Conservation (phyloP, 2,888 invertebrate genomes). For the Nemotelus nigrinus region DNA sequence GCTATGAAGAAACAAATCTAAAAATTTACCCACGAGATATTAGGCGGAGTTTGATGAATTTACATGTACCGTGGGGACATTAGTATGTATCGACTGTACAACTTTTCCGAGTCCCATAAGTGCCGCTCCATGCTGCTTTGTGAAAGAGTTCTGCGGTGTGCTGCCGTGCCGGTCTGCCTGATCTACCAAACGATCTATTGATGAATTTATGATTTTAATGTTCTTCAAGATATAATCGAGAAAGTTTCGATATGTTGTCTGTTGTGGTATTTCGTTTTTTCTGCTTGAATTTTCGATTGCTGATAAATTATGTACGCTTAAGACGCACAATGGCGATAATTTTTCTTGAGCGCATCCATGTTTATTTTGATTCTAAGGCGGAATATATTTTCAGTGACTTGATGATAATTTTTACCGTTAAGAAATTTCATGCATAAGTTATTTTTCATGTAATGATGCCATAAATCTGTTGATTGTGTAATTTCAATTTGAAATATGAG, state of each 20-base stretch:
- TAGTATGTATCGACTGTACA: too few species aligned
- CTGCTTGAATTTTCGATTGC: neutral
- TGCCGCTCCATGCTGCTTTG: too few species aligned
- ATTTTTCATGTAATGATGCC: slow-evolving; percentile 19
- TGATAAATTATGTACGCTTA: slow-evolving; percentile 15
- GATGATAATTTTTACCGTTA: neutral
- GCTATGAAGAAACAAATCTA: too few species aligned
- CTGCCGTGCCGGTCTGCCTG: neutral
- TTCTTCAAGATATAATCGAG: neutral
- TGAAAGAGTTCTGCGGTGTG: too few species aligned
- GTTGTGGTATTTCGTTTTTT: neutral
- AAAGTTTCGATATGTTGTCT: too few species aligned
- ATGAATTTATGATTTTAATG: slow-evolving; percentile 39
- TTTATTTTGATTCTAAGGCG: slow-evolving; percentile 17
- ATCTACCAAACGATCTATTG: slow-evolving; percentile 24
- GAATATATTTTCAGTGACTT: slow-evolving; percentile 4
- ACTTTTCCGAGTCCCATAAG: too few species aligned
- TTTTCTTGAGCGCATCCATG: neutral
- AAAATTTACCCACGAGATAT: neutral
- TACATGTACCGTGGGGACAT: too few species aligned
- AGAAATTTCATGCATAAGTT: slow-evolving; percentile 20
- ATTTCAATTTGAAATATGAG: slow-evolving; percentile 25
- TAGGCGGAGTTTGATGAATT: neutral
- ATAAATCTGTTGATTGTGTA: slow-evolving; percentile 28
- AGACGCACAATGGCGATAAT: neutral